phyloP scores from a whole-genome alignment of 2,888 invertebrate genomes.

The Tolmerus cingulatus region DNA sequence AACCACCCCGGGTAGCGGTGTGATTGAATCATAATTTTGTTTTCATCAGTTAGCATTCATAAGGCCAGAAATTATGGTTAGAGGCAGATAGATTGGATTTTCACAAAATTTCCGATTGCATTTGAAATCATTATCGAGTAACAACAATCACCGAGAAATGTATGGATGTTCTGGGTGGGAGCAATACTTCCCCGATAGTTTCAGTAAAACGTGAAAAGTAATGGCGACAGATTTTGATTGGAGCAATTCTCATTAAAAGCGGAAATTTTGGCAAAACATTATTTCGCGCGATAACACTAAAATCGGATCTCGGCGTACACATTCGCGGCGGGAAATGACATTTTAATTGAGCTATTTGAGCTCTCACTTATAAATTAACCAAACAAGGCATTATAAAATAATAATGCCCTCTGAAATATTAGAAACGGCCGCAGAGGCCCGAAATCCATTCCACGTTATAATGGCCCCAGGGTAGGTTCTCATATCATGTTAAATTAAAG shows the following conservation, averaged over 20 bases:
- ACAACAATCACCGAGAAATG: neutral
- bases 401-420: neutral
- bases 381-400: neutral
- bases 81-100: neutral
- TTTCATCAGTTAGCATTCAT: constrained; percentile 9
- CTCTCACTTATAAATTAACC: neutral
- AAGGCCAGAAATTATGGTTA: neutral
- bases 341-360: constrained; percentile 15
- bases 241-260: neutral
- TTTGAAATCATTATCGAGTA: neutral
- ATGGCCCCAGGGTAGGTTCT: neutral
- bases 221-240: constrained; percentile 9
- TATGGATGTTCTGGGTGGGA: neutral
- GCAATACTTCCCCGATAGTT: neutral
- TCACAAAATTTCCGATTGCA: neutral
- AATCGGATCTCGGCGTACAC: neutral
- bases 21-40: neutral
- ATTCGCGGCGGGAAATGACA: neutral
- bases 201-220: constrained; percentile 1
- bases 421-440: neutral
- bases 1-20: neutral
- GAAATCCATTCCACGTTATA: neutral
- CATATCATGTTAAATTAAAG: neutral
- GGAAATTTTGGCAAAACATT: neutral
- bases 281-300: neutral